Base-by-base conservation (phyloP, 2,797 vertebrate genomes). In the Macrochelys suwanniensis region DNA sequence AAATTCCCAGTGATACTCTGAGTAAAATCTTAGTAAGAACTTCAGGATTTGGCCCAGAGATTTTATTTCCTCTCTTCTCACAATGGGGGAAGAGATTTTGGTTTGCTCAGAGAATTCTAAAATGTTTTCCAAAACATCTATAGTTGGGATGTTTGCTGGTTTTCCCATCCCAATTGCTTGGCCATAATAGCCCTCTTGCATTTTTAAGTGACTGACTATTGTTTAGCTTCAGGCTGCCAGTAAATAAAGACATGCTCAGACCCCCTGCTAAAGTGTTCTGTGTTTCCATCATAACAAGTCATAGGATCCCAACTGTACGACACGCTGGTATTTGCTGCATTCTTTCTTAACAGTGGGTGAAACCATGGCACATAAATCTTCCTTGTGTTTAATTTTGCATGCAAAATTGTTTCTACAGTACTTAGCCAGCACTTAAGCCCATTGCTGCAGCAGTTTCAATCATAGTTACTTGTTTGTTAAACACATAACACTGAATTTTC, bases 41-140 rank as follows among this genome's bases (percentile, higher is more conserved):
- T 78, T 79, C 25, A 79, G 45, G 9, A 31, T 82, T 51, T 92
- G 61, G 57, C 4, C 19, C 49, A 23, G 16, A 19, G 50, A 78
- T 84, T 96, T 89, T 80, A 47, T 87, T 95, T 93, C 25, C 13
- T 92, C 47, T 89, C 16, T 71, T 2, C 5, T 92, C 76, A 65
- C 16, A 87, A 47, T 19, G 23, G 19, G 21, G 61, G 31, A 91
- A 3, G 91, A 51, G 82, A 19, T 89, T 91, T 83, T 17, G 23
- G 93, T 85, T 91, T 89, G 31, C 57, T 80, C 31, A 65, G 56
- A 85, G 47, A 90, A 88, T 53, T 5, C 42, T 61, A 81, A 92
- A 88, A 90, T 68, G 19, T 12, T n/a, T 61, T 79, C 23, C 82
- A 80, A 92, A 96, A 89, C 3, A 2, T 51, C 83, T 33, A 77